Evolutionary conservation across 2,888 invertebrate genomes (phyloP).

Genomic region (Anarsia innoxiella): DNA sequence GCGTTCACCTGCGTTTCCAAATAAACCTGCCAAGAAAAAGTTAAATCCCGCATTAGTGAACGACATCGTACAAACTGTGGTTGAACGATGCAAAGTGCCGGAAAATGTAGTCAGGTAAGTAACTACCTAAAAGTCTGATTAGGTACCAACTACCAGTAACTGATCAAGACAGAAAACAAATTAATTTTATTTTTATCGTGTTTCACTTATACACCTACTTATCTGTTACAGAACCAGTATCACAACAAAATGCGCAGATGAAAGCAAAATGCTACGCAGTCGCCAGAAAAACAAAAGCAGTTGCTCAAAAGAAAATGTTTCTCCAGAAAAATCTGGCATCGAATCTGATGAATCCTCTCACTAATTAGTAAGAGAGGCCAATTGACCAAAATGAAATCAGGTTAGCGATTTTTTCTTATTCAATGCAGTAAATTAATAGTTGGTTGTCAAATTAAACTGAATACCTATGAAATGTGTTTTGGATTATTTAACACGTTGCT

Average conservation of each 20-base stretch:
- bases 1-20: background rate
- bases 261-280: constrained; percentile 72
- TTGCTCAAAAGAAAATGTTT: too few relatives aligned
- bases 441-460: too few relatives aligned
- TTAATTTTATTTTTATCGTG: background rate
- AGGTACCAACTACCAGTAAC: background rate
- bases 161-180: background rate
- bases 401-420: too few relatives aligned
- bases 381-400: too few relatives aligned
- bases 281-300: background rate
- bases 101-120: constrained; percentile 42
- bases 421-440: too few relatives aligned
- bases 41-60: constrained; percentile 61
- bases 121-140: background rate
- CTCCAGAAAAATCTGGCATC: too few relatives aligned
- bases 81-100: constrained; percentile 42
- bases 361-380: too few relatives aligned
- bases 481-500: too few relatives aligned
- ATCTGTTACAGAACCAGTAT: constrained; percentile 59
- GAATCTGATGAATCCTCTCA: too few relatives aligned
- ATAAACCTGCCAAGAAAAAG: constrained; percentile 33
- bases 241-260: constrained; percentile 78
- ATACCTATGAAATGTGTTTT: too few relatives aligned
- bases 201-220: background rate
- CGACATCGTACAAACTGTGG: constrained; percentile 71